phyloP scores from a whole-genome alignment of 1,140 invertebrate species.

The Elymnias hypermnestra region DNA sequence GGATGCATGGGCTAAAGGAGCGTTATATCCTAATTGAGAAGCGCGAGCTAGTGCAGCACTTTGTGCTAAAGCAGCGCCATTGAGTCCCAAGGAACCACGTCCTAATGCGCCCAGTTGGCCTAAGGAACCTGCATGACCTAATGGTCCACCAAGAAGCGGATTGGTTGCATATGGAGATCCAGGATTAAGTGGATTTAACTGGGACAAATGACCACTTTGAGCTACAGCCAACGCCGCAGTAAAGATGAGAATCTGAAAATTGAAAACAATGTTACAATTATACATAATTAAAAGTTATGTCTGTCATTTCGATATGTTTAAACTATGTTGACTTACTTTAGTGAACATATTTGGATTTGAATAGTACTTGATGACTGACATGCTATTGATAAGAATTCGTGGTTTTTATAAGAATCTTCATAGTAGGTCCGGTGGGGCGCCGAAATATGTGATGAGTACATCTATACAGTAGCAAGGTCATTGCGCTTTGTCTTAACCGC shows the following conservation, averaged over 20 bases:
- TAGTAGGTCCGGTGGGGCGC: conserved; percentile 49
- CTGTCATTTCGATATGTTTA: neutral
- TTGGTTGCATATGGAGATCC: neutral
- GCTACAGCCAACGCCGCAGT: conserved; percentile 48
- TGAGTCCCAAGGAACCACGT: conserved; percentile 6
- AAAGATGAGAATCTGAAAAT: conserved; percentile 56
- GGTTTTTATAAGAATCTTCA: conserved; percentile 68
- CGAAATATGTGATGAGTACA: conserved; percentile 35
- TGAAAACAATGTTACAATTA: conserved; percentile 8
- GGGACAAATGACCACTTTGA: conserved; percentile 47
- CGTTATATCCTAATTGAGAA: too few species aligned
- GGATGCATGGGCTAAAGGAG: conserved; percentile 6
- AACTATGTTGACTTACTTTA: conserved; percentile 46
- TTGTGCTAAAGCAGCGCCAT: conserved; percentile 4
- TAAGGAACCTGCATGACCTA: conserved; percentile 6
- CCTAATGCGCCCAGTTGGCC: conserved; percentile 8
- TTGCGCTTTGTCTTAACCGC: conserved; percentile 56
- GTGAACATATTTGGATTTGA: conserved; percentile 60
- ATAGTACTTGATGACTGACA: conserved; percentile 56
- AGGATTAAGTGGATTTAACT: conserved; percentile 1
- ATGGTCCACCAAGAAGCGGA: neutral
- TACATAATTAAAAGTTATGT: neutral
- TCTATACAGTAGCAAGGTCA: conserved; percentile 53
- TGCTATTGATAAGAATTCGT: conserved; percentile 48
- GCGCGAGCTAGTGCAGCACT: conserved; percentile 4